Conservation (phyloP, 2,113 vertebrate genomes). For the Hyperopisus bebe region DNA sequence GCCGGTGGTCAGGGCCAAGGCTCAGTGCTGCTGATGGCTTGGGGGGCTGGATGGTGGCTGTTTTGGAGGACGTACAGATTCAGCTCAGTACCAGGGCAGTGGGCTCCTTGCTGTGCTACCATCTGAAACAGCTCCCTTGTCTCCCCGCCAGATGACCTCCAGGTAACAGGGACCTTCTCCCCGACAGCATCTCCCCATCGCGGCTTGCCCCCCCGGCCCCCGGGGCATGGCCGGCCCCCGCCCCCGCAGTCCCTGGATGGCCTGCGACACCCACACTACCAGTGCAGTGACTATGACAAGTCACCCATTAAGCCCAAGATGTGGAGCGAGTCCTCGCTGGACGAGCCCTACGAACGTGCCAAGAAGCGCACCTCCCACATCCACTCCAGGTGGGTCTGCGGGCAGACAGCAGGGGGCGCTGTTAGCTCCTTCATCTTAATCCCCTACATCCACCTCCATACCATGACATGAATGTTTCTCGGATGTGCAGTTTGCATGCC, state of each 20-base stretch:
- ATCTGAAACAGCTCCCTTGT: background rate
- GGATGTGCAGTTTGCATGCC: background rate
- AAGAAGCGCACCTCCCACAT: slow-evolving; percentile 87
- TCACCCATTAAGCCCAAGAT: slow-evolving; percentile 98
- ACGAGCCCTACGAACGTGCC: slow-evolving; percentile 94
- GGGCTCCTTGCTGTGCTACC: background rate
- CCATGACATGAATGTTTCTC: background rate
- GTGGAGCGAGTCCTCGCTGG: slow-evolving; percentile 96
- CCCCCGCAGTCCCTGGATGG: slow-evolving; percentile 94
- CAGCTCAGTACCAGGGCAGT: background rate
- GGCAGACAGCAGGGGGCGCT: background rate
- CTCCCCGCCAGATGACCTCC: slow-evolving; percentile 75
- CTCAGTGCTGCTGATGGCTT: background rate
- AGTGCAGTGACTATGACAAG: slow-evolving; percentile 90
- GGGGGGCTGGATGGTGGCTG: background rate
- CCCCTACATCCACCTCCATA: background rate
- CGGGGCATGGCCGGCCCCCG: slow-evolving; percentile 82
- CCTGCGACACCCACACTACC: slow-evolving; percentile 87
- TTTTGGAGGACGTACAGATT: background rate
- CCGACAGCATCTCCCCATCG: slow-evolving; percentile 91
- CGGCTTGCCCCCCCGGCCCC: slow-evolving; percentile 90
- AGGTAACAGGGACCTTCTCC: slow-evolving; percentile 84
- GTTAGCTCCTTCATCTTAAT: background rate
- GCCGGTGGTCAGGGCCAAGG: background rate
- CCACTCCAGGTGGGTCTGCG: slow-evolving; percentile 70